These are phyloP conservation scores for Brachyhypopomus gauderio DNA, from an alignment of 2,113 vertebrate species.

Conservation along the genomic window DNA sequence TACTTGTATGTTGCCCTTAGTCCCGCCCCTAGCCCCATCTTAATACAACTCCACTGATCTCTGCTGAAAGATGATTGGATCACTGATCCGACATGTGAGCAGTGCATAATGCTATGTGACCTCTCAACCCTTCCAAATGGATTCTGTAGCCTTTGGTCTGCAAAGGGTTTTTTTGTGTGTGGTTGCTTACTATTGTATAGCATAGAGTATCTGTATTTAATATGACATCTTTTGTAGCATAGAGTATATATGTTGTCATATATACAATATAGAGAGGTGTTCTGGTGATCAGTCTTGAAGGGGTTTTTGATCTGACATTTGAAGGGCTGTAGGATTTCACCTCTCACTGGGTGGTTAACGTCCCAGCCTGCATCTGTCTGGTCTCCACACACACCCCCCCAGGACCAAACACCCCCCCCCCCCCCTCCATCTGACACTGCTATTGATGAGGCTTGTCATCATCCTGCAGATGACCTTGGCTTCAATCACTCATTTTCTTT, in stretches of 20 bases:
- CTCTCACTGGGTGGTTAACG: neutral
- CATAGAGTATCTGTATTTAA: neutral
- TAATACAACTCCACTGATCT: constrained; percentile 62
- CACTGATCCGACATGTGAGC: constrained; percentile 7
- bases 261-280: too few relatives aligned
- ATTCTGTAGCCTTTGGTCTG: constrained; percentile 39
- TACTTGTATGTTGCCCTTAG: too few relatives aligned
- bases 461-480: constrained; percentile 21
- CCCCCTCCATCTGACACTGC: constrained; percentile 38
- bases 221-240: neutral
- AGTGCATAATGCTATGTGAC: constrained; percentile 47
- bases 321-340: neutral
- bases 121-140: constrained; percentile 53
- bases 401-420: neutral
- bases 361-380: neutral
- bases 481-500: constrained; percentile 17
- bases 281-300: neutral
- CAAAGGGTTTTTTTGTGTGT: constrained; percentile 18
- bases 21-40: neutral
- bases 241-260: neutral
- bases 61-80: constrained; percentile 30
- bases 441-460: constrained; percentile 54
- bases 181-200: neutral
- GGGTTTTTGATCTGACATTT: neutral
- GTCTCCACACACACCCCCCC: neutral